Percentiles rank a stretch among this genome's conserved stretches.
Conservation (phyloP, 2,888 invertebrate genomes). For the Amblyjoppa proteus region DNA sequence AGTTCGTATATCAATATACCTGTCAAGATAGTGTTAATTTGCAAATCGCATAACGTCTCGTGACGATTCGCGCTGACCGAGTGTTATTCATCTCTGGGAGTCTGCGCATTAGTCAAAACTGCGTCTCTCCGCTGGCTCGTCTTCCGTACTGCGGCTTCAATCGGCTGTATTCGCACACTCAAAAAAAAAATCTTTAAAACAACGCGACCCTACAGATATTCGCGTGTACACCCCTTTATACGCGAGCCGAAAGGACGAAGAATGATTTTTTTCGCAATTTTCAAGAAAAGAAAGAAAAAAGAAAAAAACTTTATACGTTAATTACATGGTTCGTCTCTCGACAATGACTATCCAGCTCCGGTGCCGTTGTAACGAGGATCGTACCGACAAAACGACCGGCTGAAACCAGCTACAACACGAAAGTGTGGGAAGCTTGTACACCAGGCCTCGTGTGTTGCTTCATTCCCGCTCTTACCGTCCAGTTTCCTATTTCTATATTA, state of each 20-base stretch:
- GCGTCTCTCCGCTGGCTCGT: conserved; percentile 23
- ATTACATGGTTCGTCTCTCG: background rate
- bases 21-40: conserved; percentile 36
- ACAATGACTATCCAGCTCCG: background rate
- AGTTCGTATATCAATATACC: conserved; percentile 32
- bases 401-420: conserved; percentile 50
- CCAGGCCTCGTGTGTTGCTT: conserved; percentile 50
- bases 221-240: conserved; percentile 7
- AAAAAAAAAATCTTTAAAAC: conserved; percentile 41
- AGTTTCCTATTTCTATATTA: conserved; percentile 71
- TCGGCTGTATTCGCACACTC: background rate
- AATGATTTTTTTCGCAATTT: conserved; percentile 21
- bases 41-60: conserved; percentile 10
- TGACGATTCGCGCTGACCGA: background rate
- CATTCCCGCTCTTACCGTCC: conserved; percentile 65
- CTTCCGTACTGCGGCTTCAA: background rate
- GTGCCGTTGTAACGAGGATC: background rate
- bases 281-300: background rate
- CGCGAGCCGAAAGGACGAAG: conserved; percentile 1
- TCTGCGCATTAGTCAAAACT: conserved; percentile 43
- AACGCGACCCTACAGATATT: conserved; percentile 3
- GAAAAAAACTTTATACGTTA: background rate
- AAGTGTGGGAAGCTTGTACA: conserved; percentile 63
- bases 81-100: conserved; percentile 12
- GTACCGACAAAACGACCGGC: conserved; percentile 19